phyloP scores from a whole-genome alignment of 2,797 vertebrate genomes.

The Clarias laeviceps region DNA sequence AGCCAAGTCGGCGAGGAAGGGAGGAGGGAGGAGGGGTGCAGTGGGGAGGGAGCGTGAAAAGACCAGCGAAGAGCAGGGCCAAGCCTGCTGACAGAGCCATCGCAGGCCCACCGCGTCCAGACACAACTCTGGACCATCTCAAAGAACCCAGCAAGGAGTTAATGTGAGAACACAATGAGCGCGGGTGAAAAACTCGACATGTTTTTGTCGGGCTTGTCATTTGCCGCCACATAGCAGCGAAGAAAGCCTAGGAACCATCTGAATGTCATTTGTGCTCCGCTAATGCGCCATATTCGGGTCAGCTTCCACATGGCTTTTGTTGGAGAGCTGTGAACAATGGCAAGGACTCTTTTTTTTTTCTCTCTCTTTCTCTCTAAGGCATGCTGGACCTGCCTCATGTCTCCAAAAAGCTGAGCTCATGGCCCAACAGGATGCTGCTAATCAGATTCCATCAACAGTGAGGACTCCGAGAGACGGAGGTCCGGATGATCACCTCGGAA shows the following conservation, averaged over 20 bases:
- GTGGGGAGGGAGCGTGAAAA: conserved; percentile 63
- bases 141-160: conserved; percentile 81
- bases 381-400: conserved; percentile 71
- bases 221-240: conserved; percentile 77
- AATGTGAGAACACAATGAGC: conserved; percentile 80
- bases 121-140: conserved; percentile 79
- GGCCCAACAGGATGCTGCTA: conserved; percentile 58
- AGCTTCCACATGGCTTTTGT: conserved; percentile 75
- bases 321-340: conserved; percentile 73
- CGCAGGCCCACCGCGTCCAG: conserved; percentile 73
- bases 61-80: conserved; percentile 72
- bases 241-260: conserved; percentile 80
- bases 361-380: conserved; percentile 65
- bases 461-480: conserved; percentile 38
- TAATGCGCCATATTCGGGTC: conserved; percentile 76
- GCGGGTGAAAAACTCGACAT: conserved; percentile 79
- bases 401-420: conserved; percentile 72
- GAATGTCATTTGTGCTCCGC: conserved; percentile 80
- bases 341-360: conserved; percentile 60
- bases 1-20: conserved; percentile 65
- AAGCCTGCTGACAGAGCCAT: conserved; percentile 77
- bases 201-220: conserved; percentile 84
- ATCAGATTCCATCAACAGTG: conserved; percentile 58
- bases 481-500: conserved; percentile 35
- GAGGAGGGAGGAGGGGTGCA: conserved; percentile 23